phyloP scores from a whole-genome alignment of 2,888 invertebrate genomes.

The Nomada goodeniana region DNA sequence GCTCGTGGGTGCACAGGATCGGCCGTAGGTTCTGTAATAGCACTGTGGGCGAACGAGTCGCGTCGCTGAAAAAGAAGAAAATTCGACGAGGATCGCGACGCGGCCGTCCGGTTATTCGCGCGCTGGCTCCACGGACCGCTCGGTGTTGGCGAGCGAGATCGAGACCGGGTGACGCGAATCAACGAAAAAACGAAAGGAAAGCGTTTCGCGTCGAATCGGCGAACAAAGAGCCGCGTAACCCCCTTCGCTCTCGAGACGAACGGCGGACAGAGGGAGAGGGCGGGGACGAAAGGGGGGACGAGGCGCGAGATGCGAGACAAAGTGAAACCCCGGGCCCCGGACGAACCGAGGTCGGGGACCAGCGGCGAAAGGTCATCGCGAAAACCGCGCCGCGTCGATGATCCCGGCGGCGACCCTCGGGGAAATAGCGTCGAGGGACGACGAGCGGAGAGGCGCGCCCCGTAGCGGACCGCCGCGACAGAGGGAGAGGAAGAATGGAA shows the following conservation, averaged over 20 bases:
- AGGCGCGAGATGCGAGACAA: not conserved
- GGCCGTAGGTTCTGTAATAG: slow-evolving; percentile 69
- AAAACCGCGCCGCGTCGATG: not conserved
- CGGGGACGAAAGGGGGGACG: not conserved
- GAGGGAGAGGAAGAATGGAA: slow-evolving; percentile 16
- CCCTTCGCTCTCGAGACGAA: too few relatives aligned
- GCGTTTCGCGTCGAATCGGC: not conserved
- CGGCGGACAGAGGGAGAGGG: not conserved
- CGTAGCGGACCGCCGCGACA: not conserved
- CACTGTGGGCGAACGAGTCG: slow-evolving; percentile 73
- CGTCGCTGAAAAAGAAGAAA: slow-evolving; percentile 59
- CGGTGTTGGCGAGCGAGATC: not conserved
- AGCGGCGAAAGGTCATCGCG: not conserved
- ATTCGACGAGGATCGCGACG: slow-evolving; percentile 44
- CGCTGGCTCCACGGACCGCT: not conserved
- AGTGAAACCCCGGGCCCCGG: not conserved
- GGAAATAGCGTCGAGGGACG: not conserved
- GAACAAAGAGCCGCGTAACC: not conserved
- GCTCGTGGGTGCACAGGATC: slow-evolving; percentile 67
- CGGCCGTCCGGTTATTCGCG: slow-evolving; percentile 31
- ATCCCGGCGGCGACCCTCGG: not conserved
- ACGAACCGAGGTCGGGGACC: too few relatives aligned
- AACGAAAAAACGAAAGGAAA: not conserved
- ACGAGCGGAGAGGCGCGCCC: not conserved
- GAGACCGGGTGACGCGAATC: not conserved